A percentile compares a stretch with the other conserved stretches of the same genome.
These are phyloP conservation scores for Tylochromis polylepis DNA, from an alignment of 2,113 vertebrate species.

Conservation along the genomic window DNA sequence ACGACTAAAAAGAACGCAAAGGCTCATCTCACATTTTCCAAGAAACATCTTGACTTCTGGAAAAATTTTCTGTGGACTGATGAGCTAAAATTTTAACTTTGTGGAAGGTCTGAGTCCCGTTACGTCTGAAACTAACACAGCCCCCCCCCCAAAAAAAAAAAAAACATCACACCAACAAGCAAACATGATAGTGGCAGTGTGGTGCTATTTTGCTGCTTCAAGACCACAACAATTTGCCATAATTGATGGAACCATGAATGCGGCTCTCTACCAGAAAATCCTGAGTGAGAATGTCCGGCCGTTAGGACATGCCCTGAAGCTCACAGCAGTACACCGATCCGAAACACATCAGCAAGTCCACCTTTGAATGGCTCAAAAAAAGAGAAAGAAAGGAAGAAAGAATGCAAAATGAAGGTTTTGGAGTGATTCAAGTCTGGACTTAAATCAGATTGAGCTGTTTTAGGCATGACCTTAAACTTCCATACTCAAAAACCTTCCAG, in stretches of 20 bases:
- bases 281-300: not conserved
- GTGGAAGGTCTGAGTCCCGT: not conserved
- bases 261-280: not conserved
- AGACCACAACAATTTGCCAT: not conserved
- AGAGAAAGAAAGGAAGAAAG: not conserved
- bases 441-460: not conserved
- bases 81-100: not conserved
- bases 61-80: not conserved
- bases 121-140: not conserved
- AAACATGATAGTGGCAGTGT: accelerated
- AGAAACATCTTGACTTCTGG: accelerated
- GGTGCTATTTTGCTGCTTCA: not conserved
- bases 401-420: not conserved
- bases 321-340: not conserved
- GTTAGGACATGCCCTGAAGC: not conserved
- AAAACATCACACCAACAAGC: not conserved
- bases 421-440: not conserved
- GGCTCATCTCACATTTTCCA: not conserved
- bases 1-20: not conserved
- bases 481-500: not conserved
- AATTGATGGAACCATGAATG: not conserved
- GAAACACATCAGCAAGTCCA: not conserved
- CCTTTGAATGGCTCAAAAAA: not conserved
- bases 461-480: not conserved
- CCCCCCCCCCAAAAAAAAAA: too few species aligned